Base-by-base conservation (phyloP, 1,140 invertebrate species). In the Trichomalopsis sarcophagae region DNA sequence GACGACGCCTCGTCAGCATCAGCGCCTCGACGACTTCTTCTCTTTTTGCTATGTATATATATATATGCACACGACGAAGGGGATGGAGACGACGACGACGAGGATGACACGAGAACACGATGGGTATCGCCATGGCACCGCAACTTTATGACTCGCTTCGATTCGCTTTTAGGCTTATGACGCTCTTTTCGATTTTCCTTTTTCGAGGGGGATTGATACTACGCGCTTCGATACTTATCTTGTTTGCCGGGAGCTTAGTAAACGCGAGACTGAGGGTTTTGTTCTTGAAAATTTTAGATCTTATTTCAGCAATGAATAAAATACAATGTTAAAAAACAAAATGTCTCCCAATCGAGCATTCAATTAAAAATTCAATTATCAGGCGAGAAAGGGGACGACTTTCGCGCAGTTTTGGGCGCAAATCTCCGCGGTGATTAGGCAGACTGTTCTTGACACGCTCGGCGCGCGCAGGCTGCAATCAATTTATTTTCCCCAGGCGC, bases 401-500 rank as follows among this genome's bases (percentile, higher is more conserved):
- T 17, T 23, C 6, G 17, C 78, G 44, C 23, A 69, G 30, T 73
- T 84, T 80, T 50, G 23, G 30, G 77, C 23, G 71, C 36, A 27
- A 81, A 82, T 82, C 33, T 82, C 68, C 40, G 9, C 36, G 13
- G 68, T 83, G 79, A 88, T 89, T 85, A 87, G 87, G 50, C 85
- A 75, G 87, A 84, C 85, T 91, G 89, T 87, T 88, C 85, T 85
- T 89, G 89, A 90, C 88, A 87, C 74, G n/a, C 82, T 84, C 75
- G 33, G 81, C 11, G 50, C 66, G 83, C 74, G 79, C 77, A 87
- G 86, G 74, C 71, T 87, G 87, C 88, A 90, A 91, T 91, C 90
- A 91, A 92, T 92, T 91, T 90, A 91, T 92, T 92, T 91, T 91
- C 91, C 88, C 86, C 79, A 47, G 87, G 85, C 82, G 81, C 71